Conservation (phyloP, 2,888 invertebrate genomes). For the Nebria brevicollis region DNA sequence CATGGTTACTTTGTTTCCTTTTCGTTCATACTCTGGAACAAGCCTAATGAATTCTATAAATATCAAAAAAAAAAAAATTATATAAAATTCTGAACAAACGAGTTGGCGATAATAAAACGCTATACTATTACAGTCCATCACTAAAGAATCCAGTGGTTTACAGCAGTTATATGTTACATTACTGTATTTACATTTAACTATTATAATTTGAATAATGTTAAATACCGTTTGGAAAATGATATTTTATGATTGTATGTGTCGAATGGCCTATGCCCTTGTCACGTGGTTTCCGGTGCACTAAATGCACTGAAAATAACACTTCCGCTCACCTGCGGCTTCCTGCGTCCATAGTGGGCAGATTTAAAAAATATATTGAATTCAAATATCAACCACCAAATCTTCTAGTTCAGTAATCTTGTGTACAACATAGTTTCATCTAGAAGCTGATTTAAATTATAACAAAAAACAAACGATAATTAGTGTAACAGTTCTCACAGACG, state of each 20-base stretch:
- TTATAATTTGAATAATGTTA: background rate
- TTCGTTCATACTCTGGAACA: background rate
- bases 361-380: too few species aligned
- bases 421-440: background rate
- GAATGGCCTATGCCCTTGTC: constrained; percentile 11
- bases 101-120: too few species aligned
- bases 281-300: constrained; percentile 8
- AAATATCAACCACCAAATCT: too few species aligned
- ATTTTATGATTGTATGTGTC: background rate
- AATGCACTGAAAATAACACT: background rate
- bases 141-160: too few species aligned
- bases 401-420: too few species aligned
- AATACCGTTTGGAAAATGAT: background rate
- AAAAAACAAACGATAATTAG: background rate
- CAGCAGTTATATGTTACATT: background rate
- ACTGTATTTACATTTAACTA: background rate
- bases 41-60: too few species aligned
- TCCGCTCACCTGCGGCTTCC: constrained; percentile 14
- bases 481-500: background rate
- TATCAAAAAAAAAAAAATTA: too few species aligned
- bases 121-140: too few species aligned
- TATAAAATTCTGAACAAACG: too few species aligned
- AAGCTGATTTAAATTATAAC: background rate
- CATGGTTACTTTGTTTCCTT: background rate
- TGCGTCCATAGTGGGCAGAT: background rate